Conservation (phyloP, 2,888 invertebrate species). For the Timema cristinae region DNA sequence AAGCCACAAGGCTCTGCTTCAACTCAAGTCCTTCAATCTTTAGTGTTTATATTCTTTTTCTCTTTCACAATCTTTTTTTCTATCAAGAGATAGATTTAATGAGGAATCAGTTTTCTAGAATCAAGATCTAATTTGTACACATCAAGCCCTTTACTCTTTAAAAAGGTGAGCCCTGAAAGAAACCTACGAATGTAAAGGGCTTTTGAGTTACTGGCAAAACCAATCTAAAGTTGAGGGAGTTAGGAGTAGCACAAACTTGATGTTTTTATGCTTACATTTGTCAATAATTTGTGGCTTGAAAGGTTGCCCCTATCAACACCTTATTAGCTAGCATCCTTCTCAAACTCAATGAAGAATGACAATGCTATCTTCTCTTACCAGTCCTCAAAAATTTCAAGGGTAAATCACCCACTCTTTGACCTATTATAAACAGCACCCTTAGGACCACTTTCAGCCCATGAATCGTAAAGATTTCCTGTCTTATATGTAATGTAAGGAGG, state of each 20-base stretch:
- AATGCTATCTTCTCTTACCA: not conserved
- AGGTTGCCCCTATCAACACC: conserved; percentile 1
- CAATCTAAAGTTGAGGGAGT: no score
- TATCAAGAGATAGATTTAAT: no score
- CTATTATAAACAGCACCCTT: not conserved
- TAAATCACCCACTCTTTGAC: conserved; percentile 9
- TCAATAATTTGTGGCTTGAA: conserved; percentile 6
- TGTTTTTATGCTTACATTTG: not conserved
- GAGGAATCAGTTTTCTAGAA: no score
- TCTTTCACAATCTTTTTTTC: no score
- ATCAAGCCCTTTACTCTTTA: no score
- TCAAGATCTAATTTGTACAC: no score
- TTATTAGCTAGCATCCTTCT: not conserved
- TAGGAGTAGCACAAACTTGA: conserved; percentile 6
- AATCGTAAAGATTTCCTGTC: conserved; percentile 5
- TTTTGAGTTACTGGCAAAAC: no score
- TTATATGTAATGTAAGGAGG: conserved; percentile 7
- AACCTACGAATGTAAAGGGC: no score
- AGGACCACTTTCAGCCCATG: not conserved
- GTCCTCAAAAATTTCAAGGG: not conserved
- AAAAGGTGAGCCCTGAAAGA: no score
- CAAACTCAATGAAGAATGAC: not conserved
- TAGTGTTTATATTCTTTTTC: no score
- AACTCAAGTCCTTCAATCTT: no score
- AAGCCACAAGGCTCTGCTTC: no score